Evolutionary conservation across 2,113 vertebrate species (phyloP).

Genomic region (Nothobranchius kuhntae): DNA sequence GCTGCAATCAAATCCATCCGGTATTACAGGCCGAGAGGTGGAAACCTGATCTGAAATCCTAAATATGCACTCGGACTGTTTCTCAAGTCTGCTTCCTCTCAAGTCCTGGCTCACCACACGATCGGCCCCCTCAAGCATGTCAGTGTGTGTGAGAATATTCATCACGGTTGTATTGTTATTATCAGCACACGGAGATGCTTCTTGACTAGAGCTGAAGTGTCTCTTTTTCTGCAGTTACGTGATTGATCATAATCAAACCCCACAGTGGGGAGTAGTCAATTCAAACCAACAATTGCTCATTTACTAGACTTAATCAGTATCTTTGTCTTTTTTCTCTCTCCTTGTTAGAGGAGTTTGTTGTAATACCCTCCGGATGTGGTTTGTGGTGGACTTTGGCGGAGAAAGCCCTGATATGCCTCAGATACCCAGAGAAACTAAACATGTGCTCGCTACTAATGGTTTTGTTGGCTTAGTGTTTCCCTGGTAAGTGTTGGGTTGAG

Average conservation of each 20-base stretch:
- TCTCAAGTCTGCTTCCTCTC: constrained; percentile 65
- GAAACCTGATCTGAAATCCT: constrained; percentile 60
- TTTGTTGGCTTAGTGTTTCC: constrained; percentile 39
- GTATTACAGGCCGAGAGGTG: constrained; percentile 44
- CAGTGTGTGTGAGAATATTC: background rate
- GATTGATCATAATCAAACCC: too few species aligned
- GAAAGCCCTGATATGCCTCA: constrained; percentile 34
- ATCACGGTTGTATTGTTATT: background rate
- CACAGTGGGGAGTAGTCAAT: too few species aligned
- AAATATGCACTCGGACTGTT: constrained; percentile 54
- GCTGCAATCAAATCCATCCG: constrained; percentile 71
- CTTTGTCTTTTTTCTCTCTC: constrained; percentile 14
- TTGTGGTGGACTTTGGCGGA: constrained; percentile 44
- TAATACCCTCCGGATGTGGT: constrained; percentile 50
- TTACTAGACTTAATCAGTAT: background rate
- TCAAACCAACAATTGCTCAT: too few species aligned
- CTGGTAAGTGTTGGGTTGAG: constrained; percentile 21
- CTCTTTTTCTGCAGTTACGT: too few species aligned
- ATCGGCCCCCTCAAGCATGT: constrained; percentile 24
- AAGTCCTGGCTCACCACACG: constrained; percentile 35
- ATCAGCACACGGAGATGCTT: too few species aligned
- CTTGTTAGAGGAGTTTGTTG: constrained; percentile 28
- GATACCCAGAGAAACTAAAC: constrained; percentile 37
- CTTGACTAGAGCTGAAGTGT: too few species aligned
- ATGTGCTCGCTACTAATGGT: constrained; percentile 17